Evolutionary conservation across 2,797 vertebrate genomes (phyloP).

Genomic region (Scarus forsteni): DNA sequence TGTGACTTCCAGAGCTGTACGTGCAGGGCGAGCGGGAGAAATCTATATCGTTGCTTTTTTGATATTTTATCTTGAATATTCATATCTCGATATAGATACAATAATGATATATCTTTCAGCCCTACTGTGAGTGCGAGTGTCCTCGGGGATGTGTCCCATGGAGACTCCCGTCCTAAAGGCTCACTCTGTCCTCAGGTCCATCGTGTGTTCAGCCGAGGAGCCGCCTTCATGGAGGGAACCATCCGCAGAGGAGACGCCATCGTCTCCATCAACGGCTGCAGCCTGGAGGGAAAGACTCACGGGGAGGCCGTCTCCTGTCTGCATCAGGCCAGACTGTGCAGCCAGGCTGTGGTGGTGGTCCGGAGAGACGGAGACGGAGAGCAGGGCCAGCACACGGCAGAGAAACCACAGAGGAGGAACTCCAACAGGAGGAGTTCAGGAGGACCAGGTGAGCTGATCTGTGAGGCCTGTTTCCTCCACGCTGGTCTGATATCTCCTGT

Average conservation of each 20-base stretch:
- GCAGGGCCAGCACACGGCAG: conserved; percentile 63
- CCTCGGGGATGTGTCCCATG: too few species aligned
- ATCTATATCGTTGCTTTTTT: too few species aligned
- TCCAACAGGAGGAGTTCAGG: conserved; percentile 69
- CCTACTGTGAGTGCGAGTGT: conserved; percentile 85
- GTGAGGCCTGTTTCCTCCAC: too few species aligned
- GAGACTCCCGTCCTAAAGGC: too few species aligned
- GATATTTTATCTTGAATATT: too few species aligned
- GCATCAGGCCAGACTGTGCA: conserved; percentile 88
- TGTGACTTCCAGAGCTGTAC: too few species aligned
- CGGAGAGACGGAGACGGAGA: conserved; percentile 81
- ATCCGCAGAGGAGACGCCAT: conserved; percentile 89
- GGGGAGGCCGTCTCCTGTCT: conserved; percentile 89
- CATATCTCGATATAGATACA: too few species aligned
- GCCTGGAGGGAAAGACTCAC: conserved; percentile 85
- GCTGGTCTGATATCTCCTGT: too few species aligned
- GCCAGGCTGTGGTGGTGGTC: conserved; percentile 86
- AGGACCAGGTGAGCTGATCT: conserved; percentile 80
- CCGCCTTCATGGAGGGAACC: conserved; percentile 89
- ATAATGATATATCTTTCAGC: too few species aligned
- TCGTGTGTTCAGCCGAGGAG: conserved; percentile 92
- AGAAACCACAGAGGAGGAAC: conserved; percentile 62
- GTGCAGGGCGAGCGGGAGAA: too few species aligned
- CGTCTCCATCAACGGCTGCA: conserved; percentile 89
- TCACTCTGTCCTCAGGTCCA: conserved; percentile 86